Percentiles rank a stretch among this genome's conserved stretches.
Evolutionary conservation across 2,888 invertebrate species (phyloP).

Genomic region (Oxyteleia sp.): DNA sequence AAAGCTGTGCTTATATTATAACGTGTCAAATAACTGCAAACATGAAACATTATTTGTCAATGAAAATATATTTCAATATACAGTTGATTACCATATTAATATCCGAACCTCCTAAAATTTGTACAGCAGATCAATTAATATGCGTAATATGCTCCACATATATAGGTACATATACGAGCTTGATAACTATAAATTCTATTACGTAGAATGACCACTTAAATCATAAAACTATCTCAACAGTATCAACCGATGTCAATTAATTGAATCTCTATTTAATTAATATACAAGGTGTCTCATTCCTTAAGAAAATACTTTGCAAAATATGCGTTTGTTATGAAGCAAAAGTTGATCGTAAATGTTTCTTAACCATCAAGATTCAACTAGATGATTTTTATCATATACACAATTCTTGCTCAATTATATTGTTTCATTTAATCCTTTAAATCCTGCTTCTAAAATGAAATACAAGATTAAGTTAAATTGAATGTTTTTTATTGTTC

Average conservation of each 20-base stretch:
- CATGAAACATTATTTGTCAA: constrained; percentile 35
- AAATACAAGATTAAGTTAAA: too few relatives aligned
- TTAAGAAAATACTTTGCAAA: too few relatives aligned
- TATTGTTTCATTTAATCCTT: constrained; percentile 10
- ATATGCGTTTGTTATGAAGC: too few relatives aligned
- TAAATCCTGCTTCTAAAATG: too few relatives aligned
- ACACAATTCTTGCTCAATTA: not conserved
- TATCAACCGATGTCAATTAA: constrained; percentile 7
- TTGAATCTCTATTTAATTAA: not conserved
- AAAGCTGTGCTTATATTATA: constrained; percentile 18
- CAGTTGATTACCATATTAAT: constrained; percentile 46
- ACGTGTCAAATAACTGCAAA: constrained; percentile 44
- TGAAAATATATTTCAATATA: constrained; percentile 66
- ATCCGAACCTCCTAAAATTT: constrained; percentile 70
- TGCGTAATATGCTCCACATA: constrained; percentile 59
- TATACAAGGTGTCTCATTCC: too few relatives aligned
- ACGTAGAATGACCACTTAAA: constrained; percentile 16
- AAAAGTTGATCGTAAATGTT: not conserved
- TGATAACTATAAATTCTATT: constrained; percentile 24
- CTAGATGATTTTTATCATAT: not conserved
- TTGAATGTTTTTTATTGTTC: too few relatives aligned
- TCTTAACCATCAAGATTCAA: not conserved
- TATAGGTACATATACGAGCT: constrained; percentile 63
- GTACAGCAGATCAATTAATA: constrained; percentile 51
- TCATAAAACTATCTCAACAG: constrained; percentile 41